A percentile compares a stretch with the other conserved stretches of the same genome.
phyloP scores from a whole-genome alignment of 1,140 invertebrate genomes.

The Heterodera carotae region DNA sequence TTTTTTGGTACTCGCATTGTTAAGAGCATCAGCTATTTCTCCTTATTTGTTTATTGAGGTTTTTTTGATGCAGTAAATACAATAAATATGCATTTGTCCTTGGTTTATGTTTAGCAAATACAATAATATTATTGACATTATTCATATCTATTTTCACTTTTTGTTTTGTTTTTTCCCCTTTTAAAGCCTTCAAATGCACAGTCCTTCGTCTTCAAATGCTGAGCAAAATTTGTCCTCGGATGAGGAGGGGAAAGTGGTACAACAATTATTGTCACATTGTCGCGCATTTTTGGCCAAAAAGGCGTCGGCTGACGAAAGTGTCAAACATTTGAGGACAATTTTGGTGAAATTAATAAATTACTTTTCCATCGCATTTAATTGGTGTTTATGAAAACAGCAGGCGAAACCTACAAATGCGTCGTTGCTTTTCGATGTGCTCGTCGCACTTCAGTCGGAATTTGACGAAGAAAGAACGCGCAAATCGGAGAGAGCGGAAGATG shows the following conservation, averaged over 20 bases:
- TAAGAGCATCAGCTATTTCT: too few relatives aligned
- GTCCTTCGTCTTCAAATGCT: background rate
- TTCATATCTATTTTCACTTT: background rate
- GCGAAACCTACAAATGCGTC: conserved; percentile 15
- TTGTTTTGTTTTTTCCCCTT: background rate
- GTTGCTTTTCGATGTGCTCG: conserved; percentile 41
- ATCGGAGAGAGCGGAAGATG: conserved; percentile 21
- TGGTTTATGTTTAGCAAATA: too few relatives aligned
- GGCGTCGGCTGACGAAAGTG: background rate
- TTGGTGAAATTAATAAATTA: conserved; percentile 9
- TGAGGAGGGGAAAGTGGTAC: conserved; percentile 12
- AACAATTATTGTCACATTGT: conserved; percentile 21
- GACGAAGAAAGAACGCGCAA: conserved; percentile 30
- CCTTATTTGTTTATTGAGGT: background rate
- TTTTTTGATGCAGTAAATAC: too few relatives aligned
- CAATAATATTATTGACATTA: too few relatives aligned
- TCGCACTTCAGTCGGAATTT: conserved; percentile 33
- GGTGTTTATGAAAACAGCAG: background rate
- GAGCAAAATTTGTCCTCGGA: background rate
- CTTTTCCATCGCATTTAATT: conserved; percentile 19
- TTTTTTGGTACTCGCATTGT: too few relatives aligned
- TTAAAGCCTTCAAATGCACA: conserved; percentile 7
- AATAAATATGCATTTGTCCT: too few relatives aligned
- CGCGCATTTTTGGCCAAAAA: conserved; percentile 19
- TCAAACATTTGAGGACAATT: conserved; percentile 11